Evolutionary conservation across 64 coral and sea anemone genomes (phyloP).

Genomic region (Porites australiensis): DNA sequence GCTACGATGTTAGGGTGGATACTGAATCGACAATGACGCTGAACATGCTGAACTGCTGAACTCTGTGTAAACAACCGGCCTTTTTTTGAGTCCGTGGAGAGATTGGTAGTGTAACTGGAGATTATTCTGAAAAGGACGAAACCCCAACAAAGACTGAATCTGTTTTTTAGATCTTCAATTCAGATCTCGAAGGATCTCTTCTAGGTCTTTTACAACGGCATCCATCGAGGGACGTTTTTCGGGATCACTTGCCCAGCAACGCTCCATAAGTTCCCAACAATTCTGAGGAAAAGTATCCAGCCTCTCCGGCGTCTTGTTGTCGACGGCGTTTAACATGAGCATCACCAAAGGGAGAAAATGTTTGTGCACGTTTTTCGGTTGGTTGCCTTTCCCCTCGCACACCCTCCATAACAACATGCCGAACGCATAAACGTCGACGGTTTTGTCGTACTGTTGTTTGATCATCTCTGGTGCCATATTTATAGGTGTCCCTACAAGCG

Average conservation of each 20-base stretch:
- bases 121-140: too few relatives aligned
- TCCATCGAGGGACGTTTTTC: slow-evolving; percentile 45
- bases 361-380: slow-evolving; percentile 50
- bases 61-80: too few relatives aligned
- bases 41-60: too few relatives aligned
- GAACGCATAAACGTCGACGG: slow-evolving; percentile 77
- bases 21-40: too few relatives aligned
- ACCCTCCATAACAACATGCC: slow-evolving; percentile 72
- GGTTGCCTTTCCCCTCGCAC: slow-evolving; percentile 73
- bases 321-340: slow-evolving; percentile 64
- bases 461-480: slow-evolving; percentile 80
- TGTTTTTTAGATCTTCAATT: not conserved
- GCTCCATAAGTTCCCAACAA: slow-evolving; percentile 75
- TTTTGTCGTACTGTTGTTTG: slow-evolving; percentile 57
- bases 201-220: slow-evolving; percentile 27
- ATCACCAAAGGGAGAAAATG: slow-evolving; percentile 59
- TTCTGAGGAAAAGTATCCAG: slow-evolving; percentile 38
- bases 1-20: too few relatives aligned
- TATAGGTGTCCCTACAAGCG: slow-evolving; percentile 67
- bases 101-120: too few relatives aligned
- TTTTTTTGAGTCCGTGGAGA: too few relatives aligned
- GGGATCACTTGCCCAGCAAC: slow-evolving; percentile 64
- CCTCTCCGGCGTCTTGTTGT: slow-evolving; percentile 63
- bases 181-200: slow-evolving; percentile 32
- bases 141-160: not conserved